Evolutionary conservation across 2,888 invertebrate genomes (phyloP), one percentile per base, ranked within the genome.

Genomic region (Diaperis boleti): DNA sequence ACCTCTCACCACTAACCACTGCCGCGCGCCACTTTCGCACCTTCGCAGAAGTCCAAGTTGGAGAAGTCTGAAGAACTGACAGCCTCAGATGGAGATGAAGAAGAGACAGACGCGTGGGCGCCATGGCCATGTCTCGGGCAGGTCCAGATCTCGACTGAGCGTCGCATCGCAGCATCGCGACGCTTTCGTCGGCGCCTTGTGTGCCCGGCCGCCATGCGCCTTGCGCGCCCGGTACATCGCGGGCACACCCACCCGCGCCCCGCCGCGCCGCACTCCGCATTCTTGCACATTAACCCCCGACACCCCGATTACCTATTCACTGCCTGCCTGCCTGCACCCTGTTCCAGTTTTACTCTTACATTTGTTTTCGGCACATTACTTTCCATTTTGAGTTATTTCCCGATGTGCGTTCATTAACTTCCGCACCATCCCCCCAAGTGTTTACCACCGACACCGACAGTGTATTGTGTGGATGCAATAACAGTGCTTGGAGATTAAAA

Each of bases 121-220:
- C 73, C 74, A 74, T 76, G 85, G 83, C 85, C n/a, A n/a, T n/a
- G 85, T 83, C 84, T 84, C 84, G 83, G 82, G 72, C 72, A 78
- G 80, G 81, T 82, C 82, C 82, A 81, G 82, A 82, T 81, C 87
- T 87, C 87, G 85, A 87, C 87, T 87, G 87, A 86, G 86, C 86
- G 84, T 84, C 86, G 86, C 86, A 84, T 84, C 86, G 86, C 86
- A 86, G 86, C 86, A 85, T 83, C 85, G 85, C 83, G 84, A 84
- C 77, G 82, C 82, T 77, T 79, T 78, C 77, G 79, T 76, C 79
- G 79, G 78, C 78, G 78, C 78, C 77, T 76, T 73, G 76, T 72
- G 72, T 71, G 69, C 75, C 72, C 76, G 74, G 74, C 71, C 74
- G 76, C 75, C 78, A 79, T 78, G 79, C 79, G 76, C 75, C 78